Conservation (phyloP, 1,140 invertebrate species). For the Leptopilina boulardi region DNA sequence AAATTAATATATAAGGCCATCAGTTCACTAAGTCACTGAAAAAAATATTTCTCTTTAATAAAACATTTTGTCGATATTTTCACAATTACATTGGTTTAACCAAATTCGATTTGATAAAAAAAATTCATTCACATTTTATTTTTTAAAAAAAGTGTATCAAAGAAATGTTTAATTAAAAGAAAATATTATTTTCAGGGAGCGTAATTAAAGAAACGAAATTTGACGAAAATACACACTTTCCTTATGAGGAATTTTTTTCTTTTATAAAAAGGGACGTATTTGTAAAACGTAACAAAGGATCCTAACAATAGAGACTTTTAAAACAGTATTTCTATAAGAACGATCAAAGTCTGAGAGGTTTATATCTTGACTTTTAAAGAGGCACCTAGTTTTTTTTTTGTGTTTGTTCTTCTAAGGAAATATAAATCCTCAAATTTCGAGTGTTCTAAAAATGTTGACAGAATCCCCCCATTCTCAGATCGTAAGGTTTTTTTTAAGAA, state of each 20-base stretch:
- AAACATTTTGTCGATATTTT: too few species aligned
- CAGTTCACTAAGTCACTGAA: not conserved
- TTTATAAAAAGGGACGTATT: constrained; percentile 55
- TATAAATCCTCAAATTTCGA: not conserved
- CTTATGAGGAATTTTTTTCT: constrained; percentile 3
- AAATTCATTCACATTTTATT: too few species aligned
- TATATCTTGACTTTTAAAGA: not conserved
- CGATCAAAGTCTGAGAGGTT: constrained; percentile 2
- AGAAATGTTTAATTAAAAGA: too few species aligned
- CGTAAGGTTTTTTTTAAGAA: not conserved
- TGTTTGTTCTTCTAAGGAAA: not conserved
- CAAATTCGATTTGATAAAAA: too few species aligned
- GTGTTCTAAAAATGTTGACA: constrained; percentile 5
- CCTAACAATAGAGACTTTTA: not conserved
- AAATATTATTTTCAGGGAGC: too few species aligned
- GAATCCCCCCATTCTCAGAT: not conserved
- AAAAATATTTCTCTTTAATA: not conserved
- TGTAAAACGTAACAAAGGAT: constrained; percentile 50
- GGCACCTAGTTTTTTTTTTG: not conserved
- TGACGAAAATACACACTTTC: not conserved
- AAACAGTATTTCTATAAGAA: not conserved
- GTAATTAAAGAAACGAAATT: not conserved
- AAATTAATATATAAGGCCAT: not conserved
- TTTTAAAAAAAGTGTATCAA: too few species aligned
- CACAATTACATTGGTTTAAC: too few species aligned